Percentiles rank a stretch among this genome's conserved stretches.
Conservation (phyloP, 2,888 invertebrate genomes). For the Stegophylla sp. region DNA sequence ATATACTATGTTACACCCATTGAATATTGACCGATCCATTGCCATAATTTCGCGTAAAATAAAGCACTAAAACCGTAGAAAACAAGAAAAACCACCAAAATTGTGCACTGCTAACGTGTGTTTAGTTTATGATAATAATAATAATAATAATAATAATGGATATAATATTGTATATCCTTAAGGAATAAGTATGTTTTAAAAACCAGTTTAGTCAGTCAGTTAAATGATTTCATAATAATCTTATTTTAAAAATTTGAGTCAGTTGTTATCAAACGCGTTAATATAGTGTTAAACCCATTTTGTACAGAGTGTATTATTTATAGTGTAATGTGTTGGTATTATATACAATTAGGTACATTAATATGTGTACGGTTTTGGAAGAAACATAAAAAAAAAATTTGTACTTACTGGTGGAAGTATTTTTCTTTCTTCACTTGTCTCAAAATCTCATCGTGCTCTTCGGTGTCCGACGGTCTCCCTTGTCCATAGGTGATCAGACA, state of each 20-base stretch:
- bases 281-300: slow-evolving; percentile 43
- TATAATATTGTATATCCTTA: too few species aligned
- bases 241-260: slow-evolving; percentile 36
- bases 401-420: slow-evolving; percentile 53
- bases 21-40: slow-evolving; percentile 47
- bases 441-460: slow-evolving; percentile 1
- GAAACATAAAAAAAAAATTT: not conserved
- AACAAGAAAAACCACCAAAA: slow-evolving; percentile 56
- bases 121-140: too few species aligned
- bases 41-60: slow-evolving; percentile 24
- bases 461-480: slow-evolving; percentile 36
- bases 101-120: slow-evolving; percentile 54
- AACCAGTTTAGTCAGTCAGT: slow-evolving; percentile 37
- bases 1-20: slow-evolving; percentile 39
- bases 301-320: slow-evolving; percentile 40
- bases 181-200: too few species aligned
- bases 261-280: slow-evolving; percentile 46
- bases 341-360: slow-evolving; percentile 28
- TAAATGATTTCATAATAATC: not conserved
- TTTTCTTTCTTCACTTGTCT: slow-evolving; percentile 25
- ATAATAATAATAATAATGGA: too few species aligned
- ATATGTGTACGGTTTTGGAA: not conserved
- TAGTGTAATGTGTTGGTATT: not conserved
- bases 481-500: slow-evolving; percentile 30
- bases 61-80: slow-evolving; percentile 59